phyloP scores from a whole-genome alignment of 2,888 invertebrate species.

The Capitulum mitella region DNA sequence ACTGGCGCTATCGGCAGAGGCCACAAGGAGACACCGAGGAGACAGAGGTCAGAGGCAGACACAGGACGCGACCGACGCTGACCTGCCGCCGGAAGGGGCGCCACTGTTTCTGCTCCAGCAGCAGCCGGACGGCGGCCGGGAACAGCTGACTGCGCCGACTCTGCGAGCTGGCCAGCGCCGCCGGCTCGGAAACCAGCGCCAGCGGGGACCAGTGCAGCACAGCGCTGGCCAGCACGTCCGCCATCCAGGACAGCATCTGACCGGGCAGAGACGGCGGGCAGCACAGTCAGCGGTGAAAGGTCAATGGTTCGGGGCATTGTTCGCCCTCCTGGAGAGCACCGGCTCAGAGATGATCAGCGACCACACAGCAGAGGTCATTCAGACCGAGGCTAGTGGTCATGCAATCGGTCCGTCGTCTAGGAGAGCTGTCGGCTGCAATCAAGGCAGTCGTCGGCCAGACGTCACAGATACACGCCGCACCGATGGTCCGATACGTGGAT shows the following conservation, averaged over 20 bases:
- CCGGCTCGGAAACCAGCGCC: not conserved
- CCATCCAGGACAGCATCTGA: constrained; percentile 27
- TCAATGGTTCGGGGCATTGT: not conserved
- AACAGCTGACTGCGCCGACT: not conserved
- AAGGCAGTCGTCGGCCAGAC: too few relatives aligned
- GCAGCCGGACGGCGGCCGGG: not conserved
- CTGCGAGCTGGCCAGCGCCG: not conserved
- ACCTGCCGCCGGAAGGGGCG: not conserved
- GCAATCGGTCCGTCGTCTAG: too few relatives aligned
- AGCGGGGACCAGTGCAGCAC: not conserved
- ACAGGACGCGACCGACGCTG: not conserved
- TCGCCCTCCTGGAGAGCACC: not conserved
- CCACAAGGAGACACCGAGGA: too few relatives aligned
- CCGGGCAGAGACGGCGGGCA: not conserved
- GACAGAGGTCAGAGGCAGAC: too few relatives aligned
- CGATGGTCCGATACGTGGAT: too few relatives aligned
- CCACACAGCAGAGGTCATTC: not conserved
- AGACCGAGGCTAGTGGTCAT: not conserved
- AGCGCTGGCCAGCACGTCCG: not conserved
- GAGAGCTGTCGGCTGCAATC: too few relatives aligned
- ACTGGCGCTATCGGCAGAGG: not conserved
- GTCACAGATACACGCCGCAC: not conserved
- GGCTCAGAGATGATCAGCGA: not conserved
- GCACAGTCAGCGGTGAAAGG: not conserved
- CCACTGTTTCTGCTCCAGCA: not conserved